phyloP scores from a whole-genome alignment of 2,797 vertebrate species.

The Ispidina picta region DNA sequence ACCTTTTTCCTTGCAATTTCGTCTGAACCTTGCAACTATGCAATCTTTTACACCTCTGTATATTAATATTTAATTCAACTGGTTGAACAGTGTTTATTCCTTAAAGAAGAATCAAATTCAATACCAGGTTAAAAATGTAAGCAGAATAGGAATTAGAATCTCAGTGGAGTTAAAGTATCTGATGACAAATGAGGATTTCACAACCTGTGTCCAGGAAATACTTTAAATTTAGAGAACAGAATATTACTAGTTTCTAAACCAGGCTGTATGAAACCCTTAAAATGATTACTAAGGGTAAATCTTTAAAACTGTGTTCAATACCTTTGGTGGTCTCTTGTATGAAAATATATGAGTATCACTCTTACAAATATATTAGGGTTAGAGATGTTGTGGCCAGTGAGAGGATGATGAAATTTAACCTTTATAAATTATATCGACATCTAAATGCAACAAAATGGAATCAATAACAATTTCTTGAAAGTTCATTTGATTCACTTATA shows the following conservation, averaged over 20 bases:
- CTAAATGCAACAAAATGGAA: neutral
- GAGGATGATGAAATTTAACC: neutral
- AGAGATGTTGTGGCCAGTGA: neutral
- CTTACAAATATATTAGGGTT: neutral
- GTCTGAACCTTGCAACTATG: neutral
- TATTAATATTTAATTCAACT: neutral
- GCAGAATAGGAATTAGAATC: neutral
- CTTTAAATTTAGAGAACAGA: neutral
- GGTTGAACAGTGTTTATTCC: neutral
- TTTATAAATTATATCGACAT: neutral
- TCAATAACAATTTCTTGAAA: neutral
- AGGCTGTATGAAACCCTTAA: neutral
- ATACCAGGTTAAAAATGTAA: neutral
- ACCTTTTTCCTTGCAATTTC: neutral
- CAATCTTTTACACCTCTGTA: neutral
- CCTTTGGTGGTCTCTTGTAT: neutral
- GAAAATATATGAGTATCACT: neutral
- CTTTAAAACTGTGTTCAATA: neutral
- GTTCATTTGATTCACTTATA: neutral
- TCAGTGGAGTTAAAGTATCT: neutral
- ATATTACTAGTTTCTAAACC: neutral
- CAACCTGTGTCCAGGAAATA: neutral
- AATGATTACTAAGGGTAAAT: neutral
- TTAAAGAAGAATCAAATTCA: conserved; percentile 14
- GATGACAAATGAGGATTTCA: neutral